Percentiles rank a stretch among this genome's conserved stretches.
Evolutionary conservation across 2,888 invertebrate species (phyloP).

Genomic region (Tipula lateralis): DNA sequence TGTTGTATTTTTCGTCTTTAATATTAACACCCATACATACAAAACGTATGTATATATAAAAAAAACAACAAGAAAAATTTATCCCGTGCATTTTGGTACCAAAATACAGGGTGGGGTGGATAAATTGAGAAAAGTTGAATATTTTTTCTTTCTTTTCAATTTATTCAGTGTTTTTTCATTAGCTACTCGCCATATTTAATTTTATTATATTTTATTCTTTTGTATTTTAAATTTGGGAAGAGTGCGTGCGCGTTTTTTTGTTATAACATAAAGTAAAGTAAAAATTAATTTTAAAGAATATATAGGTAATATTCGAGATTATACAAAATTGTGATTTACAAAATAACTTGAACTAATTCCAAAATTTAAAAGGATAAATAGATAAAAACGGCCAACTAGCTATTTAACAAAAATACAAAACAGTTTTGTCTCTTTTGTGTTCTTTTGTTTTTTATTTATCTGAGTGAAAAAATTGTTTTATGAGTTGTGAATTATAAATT

Average conservation of each 20-base stretch:
- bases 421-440: background rate
- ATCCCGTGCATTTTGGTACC: background rate
- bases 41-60: background rate
- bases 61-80: background rate
- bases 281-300: background rate
- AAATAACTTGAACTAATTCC: too few relatives aligned
- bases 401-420: background rate
- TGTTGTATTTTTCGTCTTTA: background rate
- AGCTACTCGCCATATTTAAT: constrained; percentile 5
- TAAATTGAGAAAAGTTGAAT: background rate
- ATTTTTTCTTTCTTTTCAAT: background rate
- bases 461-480: constrained; percentile 15
- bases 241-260: background rate
- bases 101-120: background rate
- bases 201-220: background rate
- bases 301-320: background rate
- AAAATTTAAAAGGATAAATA: background rate
- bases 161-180: background rate
- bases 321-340: background rate
- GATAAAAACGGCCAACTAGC: background rate
- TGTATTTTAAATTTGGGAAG: background rate
- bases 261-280: background rate
- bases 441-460: background rate
- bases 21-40: background rate
- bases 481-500: background rate